Percentiles rank a stretch among this genome's conserved stretches.
phyloP scores from a whole-genome alignment of 2,113 vertebrate genomes.

The Amia ocellicauda region DNA sequence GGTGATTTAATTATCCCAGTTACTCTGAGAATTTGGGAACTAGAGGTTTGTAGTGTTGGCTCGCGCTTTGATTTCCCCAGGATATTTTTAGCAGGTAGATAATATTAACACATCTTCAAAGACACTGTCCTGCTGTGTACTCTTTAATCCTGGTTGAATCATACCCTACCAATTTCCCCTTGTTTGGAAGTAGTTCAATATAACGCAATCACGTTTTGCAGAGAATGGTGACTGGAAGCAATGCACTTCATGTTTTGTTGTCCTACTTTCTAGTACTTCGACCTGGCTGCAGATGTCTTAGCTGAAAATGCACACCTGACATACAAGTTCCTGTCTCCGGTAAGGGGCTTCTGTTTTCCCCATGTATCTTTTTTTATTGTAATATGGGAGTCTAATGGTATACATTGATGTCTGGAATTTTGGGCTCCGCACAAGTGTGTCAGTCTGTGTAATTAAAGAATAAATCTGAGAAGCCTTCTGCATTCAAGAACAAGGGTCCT shows the following conservation, averaged over 20 bases:
- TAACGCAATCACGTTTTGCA: neutral
- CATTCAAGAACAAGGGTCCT: no score
- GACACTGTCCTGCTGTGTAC: neutral
- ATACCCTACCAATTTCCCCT: neutral
- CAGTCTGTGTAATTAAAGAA: no score
- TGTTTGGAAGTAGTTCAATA: neutral
- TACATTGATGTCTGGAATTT: no score
- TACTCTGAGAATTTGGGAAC: no score
- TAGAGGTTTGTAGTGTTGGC: no score
- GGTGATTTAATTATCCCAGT: no score
- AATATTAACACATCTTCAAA: neutral
- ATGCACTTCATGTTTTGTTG: neutral
- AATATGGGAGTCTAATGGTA: no score
- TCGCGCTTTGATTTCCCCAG: no score
- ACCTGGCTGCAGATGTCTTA: conserved; percentile 90
- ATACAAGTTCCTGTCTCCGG: conserved; percentile 85
- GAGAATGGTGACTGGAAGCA: no score
- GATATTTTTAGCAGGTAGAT: conserved; percentile 10
- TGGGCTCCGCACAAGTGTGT: no score
- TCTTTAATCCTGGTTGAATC: neutral
- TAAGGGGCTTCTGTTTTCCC: conserved; percentile 38
- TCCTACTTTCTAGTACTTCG: conserved; percentile 77
- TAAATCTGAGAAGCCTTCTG: no score
- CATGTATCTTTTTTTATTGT: neutral
- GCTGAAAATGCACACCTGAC: conserved; percentile 94